Percentiles rank a stretch among this genome's conserved stretches.
phyloP scores from a whole-genome alignment of 2,888 invertebrate species.

The Polydrusus tereticollis region DNA sequence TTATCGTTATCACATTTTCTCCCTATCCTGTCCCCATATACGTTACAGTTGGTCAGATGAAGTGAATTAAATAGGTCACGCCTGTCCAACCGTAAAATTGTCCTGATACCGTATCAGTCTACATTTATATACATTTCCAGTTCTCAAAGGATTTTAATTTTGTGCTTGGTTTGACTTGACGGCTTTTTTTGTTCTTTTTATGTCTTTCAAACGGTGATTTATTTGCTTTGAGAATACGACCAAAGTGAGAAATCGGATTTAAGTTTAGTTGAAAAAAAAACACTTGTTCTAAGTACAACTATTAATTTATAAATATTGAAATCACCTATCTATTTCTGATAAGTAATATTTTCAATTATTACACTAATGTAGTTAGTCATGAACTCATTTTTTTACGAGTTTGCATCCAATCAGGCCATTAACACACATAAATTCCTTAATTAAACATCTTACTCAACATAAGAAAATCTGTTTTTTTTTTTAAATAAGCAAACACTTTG shows the following conservation, averaged over 20 bases:
- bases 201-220: background rate
- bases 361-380: too few relatives aligned
- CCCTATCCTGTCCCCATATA: background rate
- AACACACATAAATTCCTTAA: too few relatives aligned
- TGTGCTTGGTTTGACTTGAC: conserved; percentile 9
- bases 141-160: conserved; percentile 21
- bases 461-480: too few relatives aligned
- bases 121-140: conserved; percentile 35
- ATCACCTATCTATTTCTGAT: too few relatives aligned
- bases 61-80: conserved; percentile 31
- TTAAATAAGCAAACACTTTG: too few relatives aligned
- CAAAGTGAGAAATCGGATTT: background rate
- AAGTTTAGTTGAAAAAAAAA: background rate
- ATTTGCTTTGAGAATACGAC: background rate
- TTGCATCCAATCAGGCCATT: too few relatives aligned
- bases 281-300: background rate
- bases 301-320: too few relatives aligned
- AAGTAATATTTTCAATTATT: too few relatives aligned
- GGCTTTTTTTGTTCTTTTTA: conserved; percentile 8
- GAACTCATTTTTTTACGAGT: too few relatives aligned
- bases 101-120: conserved; percentile 34
- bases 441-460: too few relatives aligned
- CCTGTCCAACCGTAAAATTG: conserved; percentile 24
- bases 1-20: conserved; percentile 19
- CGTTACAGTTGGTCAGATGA: conserved; percentile 23